Conservation (phyloP, 2,797 vertebrate species). For the Lacerta viridis region DNA sequence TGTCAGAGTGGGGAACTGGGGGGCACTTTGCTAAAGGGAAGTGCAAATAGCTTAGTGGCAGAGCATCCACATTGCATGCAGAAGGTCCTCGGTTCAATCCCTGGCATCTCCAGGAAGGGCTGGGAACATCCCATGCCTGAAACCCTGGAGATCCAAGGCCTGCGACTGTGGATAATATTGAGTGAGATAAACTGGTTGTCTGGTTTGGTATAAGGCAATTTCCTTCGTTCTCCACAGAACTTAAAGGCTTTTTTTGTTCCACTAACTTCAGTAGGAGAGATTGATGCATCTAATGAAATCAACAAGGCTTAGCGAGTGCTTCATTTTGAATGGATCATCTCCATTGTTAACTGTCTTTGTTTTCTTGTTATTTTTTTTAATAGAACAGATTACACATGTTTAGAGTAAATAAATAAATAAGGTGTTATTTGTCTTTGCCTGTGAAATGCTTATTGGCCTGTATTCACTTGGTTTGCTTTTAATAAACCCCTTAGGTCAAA, state of each 20-base stretch:
- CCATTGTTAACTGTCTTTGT: background rate
- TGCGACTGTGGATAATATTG: too few relatives aligned
- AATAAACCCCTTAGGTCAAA: conserved; percentile 39
- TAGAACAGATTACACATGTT: background rate
- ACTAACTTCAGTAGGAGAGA: background rate
- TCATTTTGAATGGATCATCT: background rate
- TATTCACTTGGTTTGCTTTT: background rate
- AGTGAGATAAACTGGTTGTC: too few relatives aligned
- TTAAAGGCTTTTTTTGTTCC: background rate
- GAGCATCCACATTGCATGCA: too few relatives aligned
- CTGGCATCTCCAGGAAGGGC: background rate
- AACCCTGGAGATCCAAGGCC: too few relatives aligned
- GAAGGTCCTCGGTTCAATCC: too few relatives aligned
- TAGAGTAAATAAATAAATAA: conserved; percentile 21
- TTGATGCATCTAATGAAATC: background rate
- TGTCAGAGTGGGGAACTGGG: too few relatives aligned
- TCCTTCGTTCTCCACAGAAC: too few relatives aligned
- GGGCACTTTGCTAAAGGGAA: too few relatives aligned
- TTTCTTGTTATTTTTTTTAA: background rate
- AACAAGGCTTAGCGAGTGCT: background rate
- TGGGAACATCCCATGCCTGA: too few relatives aligned
- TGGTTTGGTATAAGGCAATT: too few relatives aligned
- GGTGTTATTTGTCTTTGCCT: conserved; percentile 2
- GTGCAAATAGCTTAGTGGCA: too few relatives aligned
- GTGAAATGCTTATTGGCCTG: conserved; percentile 23